Conservation (phyloP, 2,113 vertebrate genomes). For the Onychostoma macrolepis region DNA sequence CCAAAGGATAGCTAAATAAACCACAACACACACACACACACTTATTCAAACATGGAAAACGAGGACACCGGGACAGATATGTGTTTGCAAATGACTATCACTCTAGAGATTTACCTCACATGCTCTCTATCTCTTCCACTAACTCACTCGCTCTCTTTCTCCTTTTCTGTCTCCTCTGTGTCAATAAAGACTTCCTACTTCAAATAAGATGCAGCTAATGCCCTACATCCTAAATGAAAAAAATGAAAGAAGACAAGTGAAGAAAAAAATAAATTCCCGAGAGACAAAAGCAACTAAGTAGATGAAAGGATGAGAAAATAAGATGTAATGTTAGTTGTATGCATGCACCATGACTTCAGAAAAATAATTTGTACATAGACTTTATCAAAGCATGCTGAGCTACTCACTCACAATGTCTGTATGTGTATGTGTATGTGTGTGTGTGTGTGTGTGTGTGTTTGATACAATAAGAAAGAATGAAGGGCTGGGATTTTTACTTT, state of each 20-base stretch:
- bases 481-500: too few species aligned
- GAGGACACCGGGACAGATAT: conserved; percentile 39
- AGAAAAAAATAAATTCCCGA: background rate
- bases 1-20: conserved; percentile 20
- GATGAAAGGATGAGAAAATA: conserved; percentile 18
- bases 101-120: conserved; percentile 28
- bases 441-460: too few species aligned
- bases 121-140: background rate
- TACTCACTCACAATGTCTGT: background rate
- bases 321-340: background rate
- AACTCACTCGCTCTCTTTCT: conserved; percentile 30
- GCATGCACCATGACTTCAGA: background rate
- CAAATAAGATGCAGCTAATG: background rate
- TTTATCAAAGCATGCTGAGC: background rate
- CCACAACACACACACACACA: background rate
- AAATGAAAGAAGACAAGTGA: conserved; percentile 11
- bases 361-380: background rate
- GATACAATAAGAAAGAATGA: too few species aligned
- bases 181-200: conserved; percentile 11
- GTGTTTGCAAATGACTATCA: conserved; percentile 35
- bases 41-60: conserved; percentile 6
- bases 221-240: conserved; percentile 3
- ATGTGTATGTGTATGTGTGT: too few species aligned
- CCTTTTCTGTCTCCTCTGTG: conserved; percentile 5
- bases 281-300: background rate